Percentiles rank a stretch among this genome's conserved stretches.
Evolutionary conservation across 2,888 invertebrate genomes (phyloP).

Genomic region (Limenitis arthemis): DNA sequence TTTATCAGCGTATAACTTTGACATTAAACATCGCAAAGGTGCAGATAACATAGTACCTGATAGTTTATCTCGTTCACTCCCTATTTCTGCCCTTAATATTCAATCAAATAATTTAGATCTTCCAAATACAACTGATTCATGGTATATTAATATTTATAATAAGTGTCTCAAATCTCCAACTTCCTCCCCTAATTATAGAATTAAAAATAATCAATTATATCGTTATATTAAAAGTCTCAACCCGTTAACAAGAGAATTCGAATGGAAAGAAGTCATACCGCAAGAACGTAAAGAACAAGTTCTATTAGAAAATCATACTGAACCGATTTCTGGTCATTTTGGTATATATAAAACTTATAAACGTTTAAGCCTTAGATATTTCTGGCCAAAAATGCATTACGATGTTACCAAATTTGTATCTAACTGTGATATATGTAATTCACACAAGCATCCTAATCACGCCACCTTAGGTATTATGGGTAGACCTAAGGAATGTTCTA

Average conservation of each 20-base stretch:
- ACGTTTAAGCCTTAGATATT: constrained; percentile 12
- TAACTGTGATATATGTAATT: constrained; percentile 5
- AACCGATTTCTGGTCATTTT: constrained; percentile 13
- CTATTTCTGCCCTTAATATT: constrained; percentile 3
- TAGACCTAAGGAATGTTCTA: constrained; percentile 14
- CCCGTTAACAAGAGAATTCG: constrained; percentile 19
- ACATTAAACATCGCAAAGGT: constrained; percentile 26
- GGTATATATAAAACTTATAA: constrained; percentile 27
- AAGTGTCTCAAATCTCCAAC: constrained; percentile 13
- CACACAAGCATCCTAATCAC: constrained; percentile 20
- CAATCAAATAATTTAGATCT: not conserved
- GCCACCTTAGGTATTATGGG: constrained; percentile 23
- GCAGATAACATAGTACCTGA: constrained; percentile 29
- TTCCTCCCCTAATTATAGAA: constrained; percentile 7
- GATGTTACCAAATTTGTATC: constrained; percentile 7
- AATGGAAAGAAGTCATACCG: constrained; percentile 25
- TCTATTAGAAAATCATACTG: constrained; percentile 13
- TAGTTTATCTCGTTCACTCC: constrained; percentile 18
- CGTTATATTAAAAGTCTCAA: constrained; percentile 10
- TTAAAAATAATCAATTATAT: constrained; percentile 11
- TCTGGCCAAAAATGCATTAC: constrained; percentile 14
- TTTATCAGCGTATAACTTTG: constrained; percentile 25
- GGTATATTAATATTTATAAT: constrained; percentile 24
- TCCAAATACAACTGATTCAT: constrained; percentile 9
- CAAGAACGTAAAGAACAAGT: constrained; percentile 9